Evolutionary conservation across 1,140 invertebrate genomes (phyloP).

Genomic region (Hormaphis cornu): DNA sequence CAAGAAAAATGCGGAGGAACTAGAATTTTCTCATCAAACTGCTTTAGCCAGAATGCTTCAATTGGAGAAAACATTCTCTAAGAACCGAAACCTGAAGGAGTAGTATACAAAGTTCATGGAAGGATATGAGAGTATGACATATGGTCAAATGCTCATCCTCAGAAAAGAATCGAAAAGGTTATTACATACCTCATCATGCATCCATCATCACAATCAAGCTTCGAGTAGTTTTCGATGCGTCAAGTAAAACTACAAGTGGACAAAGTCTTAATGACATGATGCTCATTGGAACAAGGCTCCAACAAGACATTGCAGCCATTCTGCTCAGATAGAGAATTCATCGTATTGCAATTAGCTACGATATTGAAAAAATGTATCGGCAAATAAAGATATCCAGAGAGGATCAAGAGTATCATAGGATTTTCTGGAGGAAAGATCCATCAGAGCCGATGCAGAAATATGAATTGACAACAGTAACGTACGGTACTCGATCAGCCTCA

Average conservation of each 20-base stretch:
- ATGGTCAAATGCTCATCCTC: too few species aligned
- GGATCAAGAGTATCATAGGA: not conserved
- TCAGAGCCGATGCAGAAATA: not conserved
- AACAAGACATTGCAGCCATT: slow-evolving; percentile 37
- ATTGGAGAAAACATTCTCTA: too few species aligned
- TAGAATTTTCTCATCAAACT: too few species aligned
- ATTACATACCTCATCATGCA: slow-evolving; percentile 32
- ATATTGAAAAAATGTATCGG: not conserved
- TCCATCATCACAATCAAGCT: slow-evolving; percentile 37
- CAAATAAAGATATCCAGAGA: not conserved
- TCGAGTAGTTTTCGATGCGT: slow-evolving; percentile 42
- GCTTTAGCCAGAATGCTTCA: too few species aligned
- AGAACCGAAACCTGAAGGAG: too few species aligned
- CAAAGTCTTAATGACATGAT: slow-evolving; percentile 38
- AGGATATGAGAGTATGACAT: too few species aligned
- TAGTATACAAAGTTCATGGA: too few species aligned
- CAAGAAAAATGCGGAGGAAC: too few species aligned
- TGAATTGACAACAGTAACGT: not conserved
- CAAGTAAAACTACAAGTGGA: slow-evolving; percentile 34
- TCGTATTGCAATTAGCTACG: slow-evolving; percentile 28
- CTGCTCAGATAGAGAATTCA: slow-evolving; percentile 36
- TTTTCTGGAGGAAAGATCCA: not conserved
- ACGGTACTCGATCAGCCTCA: not conserved
- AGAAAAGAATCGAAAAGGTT: too few species aligned
- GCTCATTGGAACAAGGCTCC: slow-evolving; percentile 37